Evolutionary conservation across 2,888 invertebrate species (phyloP), one percentile per base, ranked within the genome.

Genomic region (Aspidiotus destructor): DNA sequence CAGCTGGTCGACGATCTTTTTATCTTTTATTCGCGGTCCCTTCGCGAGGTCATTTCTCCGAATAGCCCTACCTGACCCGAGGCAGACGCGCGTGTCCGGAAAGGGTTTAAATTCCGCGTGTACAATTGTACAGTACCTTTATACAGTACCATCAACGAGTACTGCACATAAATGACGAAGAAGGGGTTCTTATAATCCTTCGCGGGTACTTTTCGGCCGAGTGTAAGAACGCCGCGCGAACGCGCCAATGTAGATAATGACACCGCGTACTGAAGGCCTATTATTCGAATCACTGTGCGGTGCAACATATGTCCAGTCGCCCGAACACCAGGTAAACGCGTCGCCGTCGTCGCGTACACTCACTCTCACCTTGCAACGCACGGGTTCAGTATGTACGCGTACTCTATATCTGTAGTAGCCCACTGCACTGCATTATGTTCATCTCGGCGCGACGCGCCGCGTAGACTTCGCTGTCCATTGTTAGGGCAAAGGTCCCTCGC

Each of bases 1-100:
- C 55, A 58, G 17, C 42, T 16, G 62, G 15, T 41, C 63, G 54
- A 54, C 65, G 65, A 65, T 65, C 58, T 44, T 60, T 58, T 60
- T 65, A 65, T 65, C 58, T 48, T 58, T 65, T 65, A 44, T 65
- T 65, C 65, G 65, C 65, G 65, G 65, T 65, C 65, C 65, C 65
- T 65, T 65, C 65, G 65, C 65, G 65, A 65, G 65, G 65, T 65
- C 65, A 65, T 65, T 58, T 42, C 48, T 41, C 54, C 65, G 17
- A 65, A 57, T 57, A 44, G 57, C 65, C 57, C 40, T 65, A 65
- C 65, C 65, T 65, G 65, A 65, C 65, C 65, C 58, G 57, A 65
- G 65, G 58, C 65, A 65, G 65, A 65, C 65, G 58, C 65, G 65
- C 65, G 65, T 65, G 65, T 65, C 65, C 65, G 57, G 58, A 63